Evolutionary conservation across 2,797 vertebrate species (phyloP), one percentile per base, ranked within the genome.

Genomic region (Orestias chungarensis): DNA sequence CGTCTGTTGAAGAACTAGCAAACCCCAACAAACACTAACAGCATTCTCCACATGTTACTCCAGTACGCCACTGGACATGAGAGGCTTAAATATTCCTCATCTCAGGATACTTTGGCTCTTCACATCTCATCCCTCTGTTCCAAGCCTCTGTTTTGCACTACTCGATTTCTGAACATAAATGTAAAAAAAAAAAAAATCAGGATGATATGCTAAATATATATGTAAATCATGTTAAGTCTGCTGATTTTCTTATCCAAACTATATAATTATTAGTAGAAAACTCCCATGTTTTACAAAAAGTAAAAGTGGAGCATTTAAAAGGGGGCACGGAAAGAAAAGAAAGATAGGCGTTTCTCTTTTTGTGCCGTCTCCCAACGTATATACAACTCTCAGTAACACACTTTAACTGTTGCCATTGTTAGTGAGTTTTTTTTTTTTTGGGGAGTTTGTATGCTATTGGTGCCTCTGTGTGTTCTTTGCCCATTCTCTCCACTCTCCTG

Each of bases 401-500:
- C 91, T 89, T 84, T 89, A 87, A 81, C 85, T 71, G 76, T 78
- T 44, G 71, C 91, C 88, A 95, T 96, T 97, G 96, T 96, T 93
- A 92, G 73, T 1, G 52, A 80, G 88, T 84, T 87, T 81, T 47
- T 88, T 87, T 88, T 84, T 87, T 81, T 47, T 88, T 87, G 61
- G 74, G 91, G 86, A 40, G 71, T 81, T 92, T 92, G 83, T 93
- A 79, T 88, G 93, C 78, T 87, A 81, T 70, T 55, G 81, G 92
- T 94, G 94, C 85, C 90, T 86, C 82, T 92, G 91, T 76, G 80
- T 92, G 88, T 92, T 95, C 90, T 93, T 92, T 87, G 79, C 82
- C 91, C 79, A 74, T 88, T 91, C 94, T 93, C 94, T 94, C 94
- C 95, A 93, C 91, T 94, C 93, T 91, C 88, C 88, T 87, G 93